These are phyloP conservation scores for Hyaena hyaena DNA, from an alignment of 2,113 vertebrate species.

Conservation along the genomic window DNA sequence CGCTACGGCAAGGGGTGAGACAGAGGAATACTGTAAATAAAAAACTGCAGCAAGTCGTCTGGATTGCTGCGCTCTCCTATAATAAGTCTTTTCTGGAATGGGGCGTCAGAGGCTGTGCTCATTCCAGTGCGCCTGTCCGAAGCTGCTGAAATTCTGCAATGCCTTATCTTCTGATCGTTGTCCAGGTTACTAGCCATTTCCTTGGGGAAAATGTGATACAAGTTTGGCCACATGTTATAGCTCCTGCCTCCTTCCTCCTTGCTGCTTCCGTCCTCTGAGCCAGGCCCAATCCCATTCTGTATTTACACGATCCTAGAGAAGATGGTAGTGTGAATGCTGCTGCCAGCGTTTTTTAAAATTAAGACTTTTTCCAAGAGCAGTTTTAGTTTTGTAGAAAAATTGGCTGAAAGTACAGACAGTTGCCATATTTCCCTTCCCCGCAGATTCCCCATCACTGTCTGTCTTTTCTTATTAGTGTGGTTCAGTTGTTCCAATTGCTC, in stretches of 20 bases:
- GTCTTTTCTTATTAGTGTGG: too few species aligned
- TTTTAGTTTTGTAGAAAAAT: background rate
- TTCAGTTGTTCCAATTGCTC: background rate
- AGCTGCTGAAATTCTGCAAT: background rate
- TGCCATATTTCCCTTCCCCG: background rate
- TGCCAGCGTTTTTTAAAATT: background rate
- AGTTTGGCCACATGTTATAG: too few species aligned
- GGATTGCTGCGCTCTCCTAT: rapidly evolving
- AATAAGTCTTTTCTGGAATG: background rate
- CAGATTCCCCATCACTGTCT: rapidly evolving
- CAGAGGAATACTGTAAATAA: rapidly evolving
- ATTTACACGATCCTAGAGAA: background rate
- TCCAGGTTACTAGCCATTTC: background rate
- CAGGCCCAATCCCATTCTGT: background rate
- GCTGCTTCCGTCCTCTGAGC: background rate
- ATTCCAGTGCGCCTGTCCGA: background rate
- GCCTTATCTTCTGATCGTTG: background rate
- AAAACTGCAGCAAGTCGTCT: background rate
- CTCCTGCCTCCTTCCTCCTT: background rate
- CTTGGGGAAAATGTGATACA: background rate
- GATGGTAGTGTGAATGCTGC: background rate
- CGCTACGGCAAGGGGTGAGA: background rate
- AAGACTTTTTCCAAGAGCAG: background rate
- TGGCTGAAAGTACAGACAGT: background rate
- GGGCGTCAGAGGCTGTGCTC: background rate